Conservation (phyloP, 2,888 invertebrate genomes). For the Hirtodrosophila confusa region DNA sequence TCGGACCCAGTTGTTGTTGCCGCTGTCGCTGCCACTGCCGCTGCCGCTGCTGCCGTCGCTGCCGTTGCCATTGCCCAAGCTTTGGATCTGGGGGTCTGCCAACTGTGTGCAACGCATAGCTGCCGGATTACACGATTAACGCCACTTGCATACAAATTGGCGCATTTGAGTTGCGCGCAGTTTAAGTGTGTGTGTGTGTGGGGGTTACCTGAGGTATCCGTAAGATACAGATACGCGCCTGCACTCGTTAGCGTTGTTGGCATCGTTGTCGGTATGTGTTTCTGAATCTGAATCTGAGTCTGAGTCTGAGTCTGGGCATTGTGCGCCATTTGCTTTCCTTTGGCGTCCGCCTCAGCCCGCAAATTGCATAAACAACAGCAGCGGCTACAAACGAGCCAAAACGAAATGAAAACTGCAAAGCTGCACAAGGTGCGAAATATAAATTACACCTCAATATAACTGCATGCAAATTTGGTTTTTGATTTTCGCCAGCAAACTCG, state of each 20-base stretch:
- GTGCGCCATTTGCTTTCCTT: slow-evolving; percentile 56
- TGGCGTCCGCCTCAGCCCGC: slow-evolving; percentile 28
- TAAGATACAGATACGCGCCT: slow-evolving; percentile 55
- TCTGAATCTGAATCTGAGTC: slow-evolving; percentile 31
- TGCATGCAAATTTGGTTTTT: slow-evolving; percentile 62
- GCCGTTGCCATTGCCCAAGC: slow-evolving; percentile 34
- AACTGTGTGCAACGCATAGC: slow-evolving; percentile 70
- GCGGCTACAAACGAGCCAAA: slow-evolving; percentile 37
- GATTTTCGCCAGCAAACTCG: slow-evolving; percentile 37
- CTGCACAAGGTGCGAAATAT: slow-evolving; percentile 61
- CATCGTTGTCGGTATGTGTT: slow-evolving; percentile 1
- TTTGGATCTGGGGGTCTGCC: slow-evolving; percentile 10
- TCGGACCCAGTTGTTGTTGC: slow-evolving; percentile 36
- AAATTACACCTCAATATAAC: slow-evolving; percentile 68
- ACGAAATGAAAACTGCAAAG: slow-evolving; percentile 54
- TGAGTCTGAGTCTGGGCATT: slow-evolving; percentile 50
- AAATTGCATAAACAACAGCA: slow-evolving; percentile 71
- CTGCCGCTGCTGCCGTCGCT: neutral
- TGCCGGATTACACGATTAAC: slow-evolving; percentile 79
- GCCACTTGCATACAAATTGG: slow-evolving; percentile 78
- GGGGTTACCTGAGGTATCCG: neutral
- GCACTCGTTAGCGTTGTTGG: slow-evolving; percentile 68
- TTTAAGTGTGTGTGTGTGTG: slow-evolving; percentile 10
- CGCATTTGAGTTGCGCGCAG: slow-evolving; percentile 62
- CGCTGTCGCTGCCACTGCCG: neutral